These are phyloP conservation scores for Lutraria rhynchaena DNA, from an alignment of 1,140 invertebrate species.

Conservation along the genomic window DNA sequence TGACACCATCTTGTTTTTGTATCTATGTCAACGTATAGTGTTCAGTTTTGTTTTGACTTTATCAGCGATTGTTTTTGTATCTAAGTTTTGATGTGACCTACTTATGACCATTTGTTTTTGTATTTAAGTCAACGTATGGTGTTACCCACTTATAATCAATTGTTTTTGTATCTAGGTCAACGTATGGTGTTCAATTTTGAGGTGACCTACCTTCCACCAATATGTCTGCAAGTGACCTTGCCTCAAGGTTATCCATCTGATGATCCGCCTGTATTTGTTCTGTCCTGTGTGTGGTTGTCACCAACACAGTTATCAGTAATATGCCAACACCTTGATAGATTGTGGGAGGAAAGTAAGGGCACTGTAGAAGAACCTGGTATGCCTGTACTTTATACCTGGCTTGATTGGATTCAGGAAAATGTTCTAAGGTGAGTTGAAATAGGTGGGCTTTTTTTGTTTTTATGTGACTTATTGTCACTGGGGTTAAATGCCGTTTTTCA, in stretches of 20 bases:
- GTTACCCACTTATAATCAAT: background rate
- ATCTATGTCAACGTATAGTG: background rate
- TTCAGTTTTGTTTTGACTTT: background rate
- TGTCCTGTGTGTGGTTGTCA: slow-evolving; percentile 70
- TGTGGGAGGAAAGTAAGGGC: slow-evolving; percentile 62
- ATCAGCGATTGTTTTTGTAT: background rate
- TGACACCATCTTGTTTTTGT: background rate
- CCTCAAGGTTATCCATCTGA: slow-evolving; percentile 68
- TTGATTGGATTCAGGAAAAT: slow-evolving; percentile 72
- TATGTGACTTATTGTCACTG: too few species aligned
- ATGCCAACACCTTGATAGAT: slow-evolving; percentile 63
- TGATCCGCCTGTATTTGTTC: slow-evolving; percentile 62
- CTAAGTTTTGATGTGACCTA: background rate
- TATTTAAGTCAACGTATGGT: slow-evolving; percentile 14
- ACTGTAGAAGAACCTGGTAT: slow-evolving; percentile 38
- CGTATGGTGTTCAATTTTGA: slow-evolving; percentile 64
- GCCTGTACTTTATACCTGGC: slow-evolving; percentile 71
- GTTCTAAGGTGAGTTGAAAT: slow-evolving; percentile 29
- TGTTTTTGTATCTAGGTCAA: slow-evolving; percentile 66
- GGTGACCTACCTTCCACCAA: slow-evolving; percentile 65
- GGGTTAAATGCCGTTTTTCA: too few species aligned
- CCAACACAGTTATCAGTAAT: slow-evolving; percentile 56
- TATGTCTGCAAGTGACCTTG: slow-evolving; percentile 66
- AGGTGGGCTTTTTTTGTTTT: background rate
- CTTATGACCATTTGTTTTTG: background rate